Percentiles rank a stretch among this genome's conserved stretches.
phyloP scores from a whole-genome alignment of 2,113 vertebrate species.

The Atherinomorus stipes region DNA sequence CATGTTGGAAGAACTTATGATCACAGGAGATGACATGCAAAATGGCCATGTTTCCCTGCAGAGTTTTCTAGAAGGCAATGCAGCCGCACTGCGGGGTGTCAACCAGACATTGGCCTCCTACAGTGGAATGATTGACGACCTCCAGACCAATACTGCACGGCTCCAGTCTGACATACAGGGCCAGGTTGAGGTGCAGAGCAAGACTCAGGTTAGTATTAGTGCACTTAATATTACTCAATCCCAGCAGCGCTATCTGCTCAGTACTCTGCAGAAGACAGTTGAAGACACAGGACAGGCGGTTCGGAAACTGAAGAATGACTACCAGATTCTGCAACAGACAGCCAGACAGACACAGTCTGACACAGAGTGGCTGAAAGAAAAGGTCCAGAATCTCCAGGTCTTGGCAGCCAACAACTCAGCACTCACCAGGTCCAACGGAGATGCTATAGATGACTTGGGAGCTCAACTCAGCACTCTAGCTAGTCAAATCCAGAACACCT shows the following conservation, averaged over 20 bases:
- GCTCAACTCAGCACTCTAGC: conserved; percentile 89
- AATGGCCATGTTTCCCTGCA: conserved; percentile 90
- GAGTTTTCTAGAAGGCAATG: conserved; percentile 89
- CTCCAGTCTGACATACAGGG: conserved; percentile 91
- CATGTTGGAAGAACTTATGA: conserved; percentile 88
- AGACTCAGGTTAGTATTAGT: conserved; percentile 86
- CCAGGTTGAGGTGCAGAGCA: conserved; percentile 88
- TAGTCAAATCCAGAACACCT: conserved; percentile 92
- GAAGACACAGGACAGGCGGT: conserved; percentile 92
- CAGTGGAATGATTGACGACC: conserved; percentile 86
- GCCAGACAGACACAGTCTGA: conserved; percentile 90
- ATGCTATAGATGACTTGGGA: conserved; percentile 92
- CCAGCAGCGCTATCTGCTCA: conserved; percentile 90
- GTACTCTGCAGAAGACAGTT: conserved; percentile 89
- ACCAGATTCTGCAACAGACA: conserved; percentile 92
- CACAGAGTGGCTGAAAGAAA: conserved; percentile 93
- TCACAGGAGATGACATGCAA: conserved; percentile 86
- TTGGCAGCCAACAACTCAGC: conserved; percentile 93
- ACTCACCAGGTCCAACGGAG: conserved; percentile 90
- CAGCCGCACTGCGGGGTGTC: conserved; percentile 89
- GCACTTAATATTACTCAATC: conserved; percentile 93
- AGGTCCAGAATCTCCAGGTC: conserved; percentile 91
- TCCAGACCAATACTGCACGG: conserved; percentile 89
- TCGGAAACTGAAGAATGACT: conserved; percentile 94
- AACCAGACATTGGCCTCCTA: conserved; percentile 92